phyloP scores from a whole-genome alignment of 2,888 invertebrate species.

The Drosophila melanosoma region DNA sequence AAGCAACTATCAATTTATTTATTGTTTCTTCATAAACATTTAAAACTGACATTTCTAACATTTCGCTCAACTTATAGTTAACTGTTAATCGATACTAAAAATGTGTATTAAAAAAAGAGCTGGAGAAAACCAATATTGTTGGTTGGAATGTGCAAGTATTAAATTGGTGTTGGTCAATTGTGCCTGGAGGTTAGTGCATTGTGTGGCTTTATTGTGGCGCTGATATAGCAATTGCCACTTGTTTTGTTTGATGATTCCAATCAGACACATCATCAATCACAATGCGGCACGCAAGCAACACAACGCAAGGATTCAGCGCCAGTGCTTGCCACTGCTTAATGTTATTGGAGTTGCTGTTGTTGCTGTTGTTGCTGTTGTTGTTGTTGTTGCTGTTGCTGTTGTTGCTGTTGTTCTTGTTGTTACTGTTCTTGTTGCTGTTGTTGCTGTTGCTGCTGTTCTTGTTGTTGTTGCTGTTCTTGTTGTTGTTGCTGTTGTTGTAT shows the following conservation, averaged over 20 bases:
- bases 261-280: constrained; percentile 65
- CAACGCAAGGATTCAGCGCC: constrained; percentile 3
- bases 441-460: constrained; percentile 1
- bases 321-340: constrained; percentile 25
- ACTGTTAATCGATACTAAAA: background rate
- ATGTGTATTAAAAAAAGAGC: background rate
- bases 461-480: constrained; percentile 1
- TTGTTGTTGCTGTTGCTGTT: constrained; percentile 30
- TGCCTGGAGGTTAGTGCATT: background rate
- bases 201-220: constrained; percentile 27
- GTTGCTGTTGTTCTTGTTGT: background rate
- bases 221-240: constrained; percentile 68
- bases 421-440: constrained; percentile 6
- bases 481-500: constrained; percentile 32
- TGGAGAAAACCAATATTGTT: background rate
- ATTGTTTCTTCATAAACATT: background rate
- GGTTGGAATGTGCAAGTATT: background rate
- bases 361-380: constrained; percentile 7
- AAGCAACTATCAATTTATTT: background rate
- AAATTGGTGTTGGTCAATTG: constrained; percentile 6
- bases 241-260: constrained; percentile 69
- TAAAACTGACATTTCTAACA: background rate
- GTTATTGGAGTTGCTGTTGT: constrained; percentile 5
- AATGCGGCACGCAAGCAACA: constrained; percentile 42
- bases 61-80: background rate